Conservation (phyloP, 2,888 invertebrate genomes). For the Agriopis aurantiaria region DNA sequence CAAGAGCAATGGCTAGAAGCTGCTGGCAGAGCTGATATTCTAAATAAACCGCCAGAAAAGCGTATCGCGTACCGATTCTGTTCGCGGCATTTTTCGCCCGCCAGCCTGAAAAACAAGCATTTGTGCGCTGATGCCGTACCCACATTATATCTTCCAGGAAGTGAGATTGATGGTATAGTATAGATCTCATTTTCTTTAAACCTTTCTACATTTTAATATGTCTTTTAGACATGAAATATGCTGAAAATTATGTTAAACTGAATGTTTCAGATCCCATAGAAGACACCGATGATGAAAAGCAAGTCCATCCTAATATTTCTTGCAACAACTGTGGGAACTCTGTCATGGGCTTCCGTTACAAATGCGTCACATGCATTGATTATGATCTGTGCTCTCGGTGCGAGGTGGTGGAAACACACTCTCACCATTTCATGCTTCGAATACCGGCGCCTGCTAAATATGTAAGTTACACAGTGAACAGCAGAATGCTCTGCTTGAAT, state of each 20-base stretch:
- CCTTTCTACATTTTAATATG: neutral
- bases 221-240: neutral
- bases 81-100: slow-evolving; percentile 72
- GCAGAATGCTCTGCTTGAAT: no score
- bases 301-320: slow-evolving; percentile 82
- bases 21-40: slow-evolving; percentile 66
- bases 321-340: slow-evolving; percentile 91
- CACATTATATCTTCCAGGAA: slow-evolving; percentile 64
- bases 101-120: slow-evolving; percentile 67
- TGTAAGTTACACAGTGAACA: slow-evolving; percentile 57
- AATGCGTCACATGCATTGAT: slow-evolving; percentile 92
- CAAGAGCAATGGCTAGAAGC: slow-evolving; percentile 71
- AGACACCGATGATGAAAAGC: slow-evolving; percentile 49
- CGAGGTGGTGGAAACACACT: slow-evolving; percentile 89
- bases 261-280: slow-evolving; percentile 35
- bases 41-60: slow-evolving; percentile 57
- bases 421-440: slow-evolving; percentile 92
- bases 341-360: slow-evolving; percentile 93
- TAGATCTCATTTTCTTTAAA: neutral
- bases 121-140: slow-evolving; percentile 71
- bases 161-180: slow-evolving; percentile 55
- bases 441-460: slow-evolving; percentile 83
- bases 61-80: slow-evolving; percentile 66
- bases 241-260: no score
- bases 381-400: slow-evolving; percentile 93